Percentiles rank a stretch among this genome's conserved stretches.
Evolutionary conservation across 92 coral and sea anemone genomes (phyloP).

Genomic region (Phymanthus crucifer): DNA sequence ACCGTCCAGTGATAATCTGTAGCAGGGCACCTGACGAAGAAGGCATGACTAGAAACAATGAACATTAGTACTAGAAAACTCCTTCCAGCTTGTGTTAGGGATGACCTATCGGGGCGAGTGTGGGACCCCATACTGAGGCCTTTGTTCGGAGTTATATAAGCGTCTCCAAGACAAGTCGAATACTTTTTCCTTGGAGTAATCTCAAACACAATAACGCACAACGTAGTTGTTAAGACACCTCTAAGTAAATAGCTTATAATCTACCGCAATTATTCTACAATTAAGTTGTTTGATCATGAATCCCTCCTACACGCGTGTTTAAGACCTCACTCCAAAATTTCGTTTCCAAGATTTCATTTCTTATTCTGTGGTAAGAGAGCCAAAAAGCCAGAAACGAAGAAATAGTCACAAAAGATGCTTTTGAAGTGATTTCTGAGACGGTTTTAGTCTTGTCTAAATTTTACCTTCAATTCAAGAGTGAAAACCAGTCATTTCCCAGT

Average conservation of each 20-base stretch:
- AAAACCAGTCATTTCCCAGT: too few relatives aligned
- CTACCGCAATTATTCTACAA: background rate
- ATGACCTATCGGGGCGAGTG: conserved; percentile 4
- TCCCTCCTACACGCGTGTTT: background rate
- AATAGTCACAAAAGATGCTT: too few relatives aligned
- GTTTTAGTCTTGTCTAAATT: too few relatives aligned
- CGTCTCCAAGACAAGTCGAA: background rate
- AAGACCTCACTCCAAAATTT: background rate
- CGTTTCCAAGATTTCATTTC: background rate
- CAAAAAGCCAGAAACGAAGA: too few relatives aligned
- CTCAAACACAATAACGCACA: background rate
- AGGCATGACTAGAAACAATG: background rate
- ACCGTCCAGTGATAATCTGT: background rate
- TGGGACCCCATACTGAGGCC: background rate
- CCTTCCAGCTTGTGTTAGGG: conserved; percentile 2
- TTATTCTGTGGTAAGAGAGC: too few relatives aligned
- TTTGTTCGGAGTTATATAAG: background rate
- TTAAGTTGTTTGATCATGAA: background rate
- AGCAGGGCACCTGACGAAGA: background rate
- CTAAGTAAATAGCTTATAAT: background rate
- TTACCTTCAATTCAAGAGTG: too few relatives aligned
- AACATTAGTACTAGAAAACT: background rate
- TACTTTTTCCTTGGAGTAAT: conserved; percentile 12
- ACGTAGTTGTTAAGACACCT: conserved; percentile 7
- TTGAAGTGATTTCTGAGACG: too few relatives aligned